Percentiles rank a stretch among this genome's conserved stretches.
These are phyloP conservation scores for Neopelma chrysocephalum DNA, from an alignment of 2,797 vertebrate genomes.

Conservation along the genomic window DNA sequence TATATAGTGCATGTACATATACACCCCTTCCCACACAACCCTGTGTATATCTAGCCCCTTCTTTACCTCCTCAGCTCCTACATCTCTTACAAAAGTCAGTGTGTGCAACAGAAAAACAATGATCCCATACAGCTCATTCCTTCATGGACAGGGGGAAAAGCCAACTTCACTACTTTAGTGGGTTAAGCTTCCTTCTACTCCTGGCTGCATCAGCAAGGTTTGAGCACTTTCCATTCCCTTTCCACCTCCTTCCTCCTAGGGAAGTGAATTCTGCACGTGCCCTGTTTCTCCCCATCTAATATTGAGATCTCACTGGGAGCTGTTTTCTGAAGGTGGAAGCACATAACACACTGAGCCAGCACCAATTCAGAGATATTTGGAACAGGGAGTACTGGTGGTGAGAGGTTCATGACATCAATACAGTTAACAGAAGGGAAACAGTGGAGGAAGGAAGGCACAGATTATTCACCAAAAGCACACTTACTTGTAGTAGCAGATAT, in stretches of 20 bases:
- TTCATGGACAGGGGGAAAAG: neutral
- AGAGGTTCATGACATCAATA: neutral
- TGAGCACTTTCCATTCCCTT: neutral
- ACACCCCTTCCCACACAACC: neutral
- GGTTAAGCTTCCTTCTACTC: neutral
- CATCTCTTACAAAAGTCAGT: neutral
- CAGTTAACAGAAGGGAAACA: neutral
- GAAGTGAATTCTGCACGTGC: neutral
- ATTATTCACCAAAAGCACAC: neutral
- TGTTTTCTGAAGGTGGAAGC: neutral
- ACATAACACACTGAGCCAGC: neutral
- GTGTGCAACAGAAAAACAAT: neutral
- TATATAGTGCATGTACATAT: neutral
- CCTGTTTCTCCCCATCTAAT: neutral
- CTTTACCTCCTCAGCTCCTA: neutral
- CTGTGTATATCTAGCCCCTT: neutral
- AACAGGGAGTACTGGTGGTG: neutral
- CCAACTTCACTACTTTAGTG: neutral
- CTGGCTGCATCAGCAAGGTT: neutral
- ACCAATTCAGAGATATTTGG: neutral
- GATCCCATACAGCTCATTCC: neutral
- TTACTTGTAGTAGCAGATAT: constrained; percentile 95
- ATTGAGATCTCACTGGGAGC: neutral
- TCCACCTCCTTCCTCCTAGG: neutral
- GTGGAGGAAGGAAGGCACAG: neutral